Evolutionary conservation across 35 echinoderm and acorn worm genomes (phyloP), one percentile per base, ranked within the genome.

Genomic region (Strongylocentrotus purpuratus): DNA sequence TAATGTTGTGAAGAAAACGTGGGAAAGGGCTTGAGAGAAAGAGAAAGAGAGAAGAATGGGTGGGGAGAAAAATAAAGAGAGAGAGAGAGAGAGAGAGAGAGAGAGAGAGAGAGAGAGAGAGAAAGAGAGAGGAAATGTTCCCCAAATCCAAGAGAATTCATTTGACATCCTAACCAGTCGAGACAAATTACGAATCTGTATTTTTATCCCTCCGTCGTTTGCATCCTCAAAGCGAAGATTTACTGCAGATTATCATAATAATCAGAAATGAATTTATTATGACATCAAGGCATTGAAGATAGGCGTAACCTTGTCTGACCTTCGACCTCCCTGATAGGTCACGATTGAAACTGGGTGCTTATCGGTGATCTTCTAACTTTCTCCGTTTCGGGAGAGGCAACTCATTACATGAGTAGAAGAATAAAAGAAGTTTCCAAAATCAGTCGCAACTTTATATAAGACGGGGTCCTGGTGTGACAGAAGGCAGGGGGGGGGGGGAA

Each of bases 241-340:
- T 78, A 78, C 65, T n/a, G 65, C 20, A 78, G 65, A 78, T 78
- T 78, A 78, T 78, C 22, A 78, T 78, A 78, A 78, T 78, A 78
- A 78, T 78, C 65, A 78, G 65, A 78, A 78, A n/a, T 78, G 65
- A 78, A 78, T 78, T 78, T 78, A 78, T 78, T 78, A 78, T 78
- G 65, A 78, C 65, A 78, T 78, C 65, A 78, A 78, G 65, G 20
- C 22, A 78, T n/a, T 15, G 65, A 78, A 78, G 65, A 78, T 22
- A 78, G 6, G 65, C 7, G 18, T 78, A 78, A 78, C 65, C 65
- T 78, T n/a, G 65, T 78, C 20, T 78, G 65, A 78, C 65, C 65
- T 78, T 78, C n/a, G 65, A 78, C 65, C 65, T 78, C 65, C 0
- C 5, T 78, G 65, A 78, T 22, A 78, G 20, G 65, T 22, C 65